Conservation (phyloP, 2,888 invertebrate genomes). For the Tenodera sinensis region DNA sequence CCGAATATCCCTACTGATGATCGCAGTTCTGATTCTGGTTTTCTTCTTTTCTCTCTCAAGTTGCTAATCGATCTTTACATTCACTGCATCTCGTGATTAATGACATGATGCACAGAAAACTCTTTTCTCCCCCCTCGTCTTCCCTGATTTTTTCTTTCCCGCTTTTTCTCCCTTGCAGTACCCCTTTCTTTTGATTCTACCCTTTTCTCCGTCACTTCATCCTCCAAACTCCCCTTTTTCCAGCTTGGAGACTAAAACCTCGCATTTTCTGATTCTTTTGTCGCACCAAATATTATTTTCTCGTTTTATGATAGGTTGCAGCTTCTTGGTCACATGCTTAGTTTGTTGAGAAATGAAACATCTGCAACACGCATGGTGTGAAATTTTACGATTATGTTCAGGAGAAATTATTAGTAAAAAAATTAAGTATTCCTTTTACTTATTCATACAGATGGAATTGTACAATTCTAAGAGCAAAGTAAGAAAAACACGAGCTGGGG, state of each 20-base stretch:
- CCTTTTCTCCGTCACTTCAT: background rate
- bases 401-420: too few species aligned
- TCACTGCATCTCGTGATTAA: constrained; percentile 27
- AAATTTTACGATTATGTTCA: too few species aligned
- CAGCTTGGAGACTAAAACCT: background rate
- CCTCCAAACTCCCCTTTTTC: background rate
- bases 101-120: constrained; percentile 10
- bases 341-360: too few species aligned
- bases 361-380: too few species aligned
- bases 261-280: background rate
- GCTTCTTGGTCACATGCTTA: background rate
- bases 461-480: too few species aligned
- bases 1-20: background rate
- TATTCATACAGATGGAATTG: too few species aligned
- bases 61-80: constrained; percentile 28
- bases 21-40: background rate
- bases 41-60: background rate
- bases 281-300: background rate
- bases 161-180: background rate
- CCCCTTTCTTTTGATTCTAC: background rate
- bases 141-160: background rate
- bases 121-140: background rate
- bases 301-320: background rate
- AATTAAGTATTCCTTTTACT: too few species aligned
- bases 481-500: too few species aligned